Base-by-base conservation (phyloP, 1,140 invertebrate genomes). In the Drosophila sproati region DNA sequence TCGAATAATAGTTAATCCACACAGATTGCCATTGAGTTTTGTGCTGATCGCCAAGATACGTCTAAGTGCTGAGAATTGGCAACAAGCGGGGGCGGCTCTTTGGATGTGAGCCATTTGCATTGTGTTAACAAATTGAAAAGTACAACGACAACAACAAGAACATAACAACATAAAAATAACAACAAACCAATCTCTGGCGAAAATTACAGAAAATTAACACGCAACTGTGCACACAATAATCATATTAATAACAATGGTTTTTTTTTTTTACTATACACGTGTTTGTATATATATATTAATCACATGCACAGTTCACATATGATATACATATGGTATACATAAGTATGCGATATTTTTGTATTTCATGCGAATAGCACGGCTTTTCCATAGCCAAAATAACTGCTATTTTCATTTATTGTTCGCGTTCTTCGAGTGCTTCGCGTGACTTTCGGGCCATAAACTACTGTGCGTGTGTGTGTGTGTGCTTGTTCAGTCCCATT, bases 171-270 rank as follows among this genome's bases (percentile, higher is more conserved):
- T 28, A n/a, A 32, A 45, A 45, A 54, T 67, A 48, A 72, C 7
- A 51, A 39, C 61, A 59, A 69, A 77, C 35, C 61, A 68, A 73
- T 67, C 51, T 62, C 50, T 52, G 61, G 75, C 60, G 62, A 72
- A 70, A 87, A 82, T 89, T 85, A 89, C 77, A 83, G 80, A 78
- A 89, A 89, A 89, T 89, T 89, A 89, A 89, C 85, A 89, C 85
- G 85, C 85, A 89, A 89, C 80, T 85, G 85, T 89, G 85, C 85
- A 89, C 85, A 89, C 85, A 89, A 89, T 89, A 89, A 89, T 83
- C 83, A 77, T 88, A 87, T 87, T 87, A 87, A 88, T 87, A 87
- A 88, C 85, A 88, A 87, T 88, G 67, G 82, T 82, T 82, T 85
- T 69, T 47, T 50, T n/a, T 39, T 37, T 39, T n/a, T 31, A 35